phyloP scores from a whole-genome alignment of 2,797 vertebrate genomes.

The Melanotaenia trifasciata region DNA sequence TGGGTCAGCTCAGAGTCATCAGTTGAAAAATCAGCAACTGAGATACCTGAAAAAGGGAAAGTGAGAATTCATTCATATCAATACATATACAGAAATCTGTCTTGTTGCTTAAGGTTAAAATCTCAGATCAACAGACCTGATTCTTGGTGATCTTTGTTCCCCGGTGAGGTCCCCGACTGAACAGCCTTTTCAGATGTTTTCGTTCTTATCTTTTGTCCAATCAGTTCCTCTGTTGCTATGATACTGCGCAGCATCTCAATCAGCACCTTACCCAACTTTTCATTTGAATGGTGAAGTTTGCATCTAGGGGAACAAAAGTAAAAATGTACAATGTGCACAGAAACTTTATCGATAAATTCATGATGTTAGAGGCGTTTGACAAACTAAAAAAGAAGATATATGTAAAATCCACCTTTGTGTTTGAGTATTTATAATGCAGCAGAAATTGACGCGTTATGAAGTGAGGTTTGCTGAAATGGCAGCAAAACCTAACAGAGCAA shows the following conservation, averaged over 20 bases:
- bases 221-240: conserved; percentile 85
- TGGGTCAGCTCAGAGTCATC: conserved; percentile 90
- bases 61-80: not conserved
- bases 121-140: conserved; percentile 60
- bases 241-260: conserved; percentile 85
- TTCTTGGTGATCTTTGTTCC: conserved; percentile 62
- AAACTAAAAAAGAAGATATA: not conserved
- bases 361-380: not conserved
- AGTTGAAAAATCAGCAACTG: conserved; percentile 59
- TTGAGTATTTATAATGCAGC: not conserved
- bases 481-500: not conserved
- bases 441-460: not conserved
- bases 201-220: conserved; percentile 83
- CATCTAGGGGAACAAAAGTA: conserved; percentile 69
- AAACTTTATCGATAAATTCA: not conserved
- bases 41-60: conserved; percentile 37
- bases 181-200: conserved; percentile 31
- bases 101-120: not conserved
- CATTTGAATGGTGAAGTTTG: conserved; percentile 82
- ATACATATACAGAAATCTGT: not conserved
- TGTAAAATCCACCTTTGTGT: not conserved
- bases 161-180: conserved; percentile 36
- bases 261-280: conserved; percentile 86
- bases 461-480: not conserved
- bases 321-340: not conserved